Evolutionary conservation across 2,113 vertebrate genomes (phyloP), one percentile per base, ranked within the genome.

Genomic region (Myotis brandtii): DNA sequence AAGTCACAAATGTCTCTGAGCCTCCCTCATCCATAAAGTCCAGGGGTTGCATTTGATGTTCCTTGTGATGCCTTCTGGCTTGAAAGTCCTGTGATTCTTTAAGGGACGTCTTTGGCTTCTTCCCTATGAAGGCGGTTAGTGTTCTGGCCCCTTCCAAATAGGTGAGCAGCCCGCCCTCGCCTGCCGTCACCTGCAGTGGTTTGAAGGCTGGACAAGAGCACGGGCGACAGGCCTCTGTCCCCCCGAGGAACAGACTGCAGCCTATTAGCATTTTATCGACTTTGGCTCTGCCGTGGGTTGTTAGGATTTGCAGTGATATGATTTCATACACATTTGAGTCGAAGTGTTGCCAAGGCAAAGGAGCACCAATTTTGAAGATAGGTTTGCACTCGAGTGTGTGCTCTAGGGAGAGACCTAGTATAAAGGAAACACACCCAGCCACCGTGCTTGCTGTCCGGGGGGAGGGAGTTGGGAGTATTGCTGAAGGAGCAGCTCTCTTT

Each of bases 351-450:
- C 30, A 59, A 32, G 1, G 10, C 62, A 54, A 96, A 97, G 43
- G 34, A 97, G 50, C 46, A 50, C 89, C 90, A 62, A 96, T 97
- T 97, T 95, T 96, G 88, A 97, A 88, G 54, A 69, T 72, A 48
- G 80, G 87, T 97, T 97, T 97, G 84, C 85, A 69, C 89, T 96
- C 86, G 64, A 54, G 80, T 52, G 86, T 82, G 43, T 89, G 75
- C 97, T 96, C 95, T 96, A 20, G 77, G 89, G 91, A 97, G 93
- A 97, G 93, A 90, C 23, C 62, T 89, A 95, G 93, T 90, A 89
- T 59, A 95, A 96, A 97, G 83, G 83, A 97, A 98, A 97, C 96
- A 64, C 59, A 95, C 84, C 91, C 80, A 88, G 91, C 62, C 93
- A 37, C 59, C 77, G 88, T 43, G 81, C 96, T 97, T 8, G 0